Base-by-base conservation (phyloP, 2,113 vertebrate genomes). In the Otolemur garnettii region DNA sequence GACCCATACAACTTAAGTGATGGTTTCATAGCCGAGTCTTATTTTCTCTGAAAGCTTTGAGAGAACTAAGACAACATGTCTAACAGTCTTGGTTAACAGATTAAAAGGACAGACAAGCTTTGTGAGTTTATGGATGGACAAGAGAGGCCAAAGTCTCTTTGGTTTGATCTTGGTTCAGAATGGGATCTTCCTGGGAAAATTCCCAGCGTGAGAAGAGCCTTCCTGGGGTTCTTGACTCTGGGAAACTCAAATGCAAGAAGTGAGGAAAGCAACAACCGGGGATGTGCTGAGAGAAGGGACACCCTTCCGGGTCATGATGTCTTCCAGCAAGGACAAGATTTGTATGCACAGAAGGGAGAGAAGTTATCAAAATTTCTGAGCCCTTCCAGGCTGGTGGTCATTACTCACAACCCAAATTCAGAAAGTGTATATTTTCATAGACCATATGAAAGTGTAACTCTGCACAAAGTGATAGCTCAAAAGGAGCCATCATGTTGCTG, bases 41-140 rank as follows among this genome's bases (percentile, higher is more conserved):
- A 28, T 57, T 80, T 96, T 83, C 50, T 93, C 78, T 82, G 62
- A 62, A 96, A 88, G 42, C 62, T 79, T 33, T 38, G 38, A 74
- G 85, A 74, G 33, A 33, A 24, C 26, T 15, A 45, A 93, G 60
- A 62, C 22, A 82, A 38, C 4, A 30, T 28, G 12, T 35, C 74
- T 71, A 45, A 35, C 4, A 69, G 8, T 68, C 57, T 77, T 85
- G 33, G 12, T 17, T 77, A 62, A n/a, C 50, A 64, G 38, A 81
- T 17, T 42, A 28, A 94, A 88, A 68, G 78, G 24, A 26, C 0
- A 30, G 78, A 60, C 0, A 69, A 33, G 2, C 64, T 87, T 87
- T 33, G n/a, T 33, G 66, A 87, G 53, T 42, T 35, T 83, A 38
- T 38, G 10, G 50, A 19, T 93, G 55, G 26, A 83, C 38, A 10